Evolutionary conservation across 2,113 vertebrate species (phyloP).

Genomic region (Chrysemys picta): DNA sequence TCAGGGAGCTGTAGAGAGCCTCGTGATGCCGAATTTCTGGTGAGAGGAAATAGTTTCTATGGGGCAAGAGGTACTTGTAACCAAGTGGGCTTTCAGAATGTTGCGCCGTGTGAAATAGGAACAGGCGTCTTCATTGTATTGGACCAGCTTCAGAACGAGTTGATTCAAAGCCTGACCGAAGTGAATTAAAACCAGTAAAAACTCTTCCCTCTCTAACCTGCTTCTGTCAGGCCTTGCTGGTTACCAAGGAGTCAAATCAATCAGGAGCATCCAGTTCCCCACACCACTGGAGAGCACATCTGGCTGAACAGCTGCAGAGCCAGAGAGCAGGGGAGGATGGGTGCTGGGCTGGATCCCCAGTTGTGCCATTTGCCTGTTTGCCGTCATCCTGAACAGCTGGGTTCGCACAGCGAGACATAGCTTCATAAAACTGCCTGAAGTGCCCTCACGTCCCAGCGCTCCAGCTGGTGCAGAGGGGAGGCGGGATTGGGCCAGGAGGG

Average conservation of each 20-base stretch:
- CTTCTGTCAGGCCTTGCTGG: neutral
- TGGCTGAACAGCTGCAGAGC: constrained; percentile 56
- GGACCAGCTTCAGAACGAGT: neutral
- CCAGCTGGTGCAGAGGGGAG: constrained; percentile 16
- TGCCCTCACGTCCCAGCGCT: constrained; percentile 5
- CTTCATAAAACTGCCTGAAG: constrained; percentile 34
- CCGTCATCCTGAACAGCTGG: constrained; percentile 53
- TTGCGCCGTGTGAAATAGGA: neutral
- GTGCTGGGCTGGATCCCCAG: neutral
- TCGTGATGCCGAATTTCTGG: neutral
- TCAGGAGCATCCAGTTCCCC: neutral
- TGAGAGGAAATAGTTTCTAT: neutral
- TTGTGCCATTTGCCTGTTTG: constrained; percentile 47
- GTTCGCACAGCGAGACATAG: neutral
- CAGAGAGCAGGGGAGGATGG: neutral
- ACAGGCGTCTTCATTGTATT: neutral
- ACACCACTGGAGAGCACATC: constrained; percentile 26
- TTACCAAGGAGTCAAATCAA: neutral
- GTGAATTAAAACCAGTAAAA: neutral
- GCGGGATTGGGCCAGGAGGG: neutral
- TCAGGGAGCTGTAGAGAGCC: neutral
- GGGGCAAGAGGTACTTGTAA: neutral
- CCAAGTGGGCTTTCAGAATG: neutral
- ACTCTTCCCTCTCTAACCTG: neutral
- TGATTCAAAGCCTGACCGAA: neutral